Conservation (phyloP, 1,140 invertebrate species). For the Neotoxoptera formosana region DNA sequence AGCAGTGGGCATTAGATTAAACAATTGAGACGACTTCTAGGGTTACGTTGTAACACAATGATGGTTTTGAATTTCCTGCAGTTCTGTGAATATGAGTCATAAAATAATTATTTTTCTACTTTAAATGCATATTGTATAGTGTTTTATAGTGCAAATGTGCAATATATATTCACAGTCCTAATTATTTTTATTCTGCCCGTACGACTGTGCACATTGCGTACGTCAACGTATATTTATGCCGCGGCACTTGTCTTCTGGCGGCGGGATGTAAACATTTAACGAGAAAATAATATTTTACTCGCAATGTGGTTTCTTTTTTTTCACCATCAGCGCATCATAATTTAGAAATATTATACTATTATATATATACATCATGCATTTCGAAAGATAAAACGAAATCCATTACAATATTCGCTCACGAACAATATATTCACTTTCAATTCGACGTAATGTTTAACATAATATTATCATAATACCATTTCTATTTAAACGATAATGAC, state of each 20-base stretch:
- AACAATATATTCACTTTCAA: background rate
- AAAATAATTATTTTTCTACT: background rate
- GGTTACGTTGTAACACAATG: too few relatives aligned
- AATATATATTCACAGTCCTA: background rate
- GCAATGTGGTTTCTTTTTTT: background rate
- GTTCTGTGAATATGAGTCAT: background rate
- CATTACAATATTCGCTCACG: background rate
- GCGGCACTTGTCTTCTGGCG: background rate
- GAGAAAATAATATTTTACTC: background rate
- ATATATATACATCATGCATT: background rate
- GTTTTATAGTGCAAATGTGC: background rate
- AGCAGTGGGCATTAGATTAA: too few relatives aligned
- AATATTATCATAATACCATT: background rate
- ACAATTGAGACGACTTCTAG: too few relatives aligned
- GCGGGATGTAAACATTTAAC: background rate
- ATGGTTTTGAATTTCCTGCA: too few relatives aligned
- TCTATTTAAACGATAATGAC: background rate
- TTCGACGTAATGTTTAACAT: constrained; percentile 11
- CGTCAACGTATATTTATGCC: background rate
- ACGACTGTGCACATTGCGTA: background rate
- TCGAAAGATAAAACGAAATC: background rate
- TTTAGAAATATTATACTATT: background rate
- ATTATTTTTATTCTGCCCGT: background rate
- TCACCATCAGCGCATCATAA: background rate
- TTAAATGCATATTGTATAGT: background rate